These are phyloP conservation scores for Drosophila sulfurigaster DNA, from an alignment of 1,140 invertebrate genomes.

Conservation along the genomic window DNA sequence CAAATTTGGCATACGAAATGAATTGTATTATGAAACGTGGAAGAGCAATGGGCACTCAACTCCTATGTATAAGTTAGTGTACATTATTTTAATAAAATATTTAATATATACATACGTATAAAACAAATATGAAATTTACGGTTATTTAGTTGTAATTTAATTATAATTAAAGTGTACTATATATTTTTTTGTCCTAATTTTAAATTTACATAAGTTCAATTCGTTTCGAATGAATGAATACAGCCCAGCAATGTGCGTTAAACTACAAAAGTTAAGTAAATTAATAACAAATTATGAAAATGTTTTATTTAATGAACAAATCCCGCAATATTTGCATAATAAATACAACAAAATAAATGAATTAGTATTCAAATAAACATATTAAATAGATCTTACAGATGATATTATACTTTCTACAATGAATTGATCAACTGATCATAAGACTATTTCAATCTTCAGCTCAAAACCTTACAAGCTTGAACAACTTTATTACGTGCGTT, in stretches of 20 bases:
- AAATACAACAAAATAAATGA: constrained; percentile 53
- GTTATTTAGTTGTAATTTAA: constrained; percentile 79
- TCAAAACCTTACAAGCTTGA: no score
- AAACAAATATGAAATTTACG: constrained; percentile 48
- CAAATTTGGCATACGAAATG: constrained; percentile 62
- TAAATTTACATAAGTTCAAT: constrained; percentile 53
- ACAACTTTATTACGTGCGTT: no score
- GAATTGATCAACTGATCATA: not conserved
- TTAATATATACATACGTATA: constrained; percentile 39
- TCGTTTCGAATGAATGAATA: constrained; percentile 59
- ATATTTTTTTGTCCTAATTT: constrained; percentile 59
- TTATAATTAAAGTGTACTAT: constrained; percentile 70
- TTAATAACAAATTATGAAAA: constrained; percentile 35
- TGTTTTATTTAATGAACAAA: constrained; percentile 56
- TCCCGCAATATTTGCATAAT: constrained; percentile 76
- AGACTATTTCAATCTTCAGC: no score
- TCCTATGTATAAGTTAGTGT: constrained; percentile 64
- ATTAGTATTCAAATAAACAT: constrained; percentile 60
- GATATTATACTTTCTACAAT: not conserved
- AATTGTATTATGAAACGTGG: constrained; percentile 45
- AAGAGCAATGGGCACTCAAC: constrained; percentile 65
- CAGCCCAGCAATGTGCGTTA: constrained; percentile 61
- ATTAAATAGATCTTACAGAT: constrained; percentile 25
- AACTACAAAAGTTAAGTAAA: constrained; percentile 46
- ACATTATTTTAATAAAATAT: constrained; percentile 44